These are phyloP conservation scores for Diplodus puntazzo DNA, from an alignment of 2,797 vertebrate species.

Conservation along the genomic window DNA sequence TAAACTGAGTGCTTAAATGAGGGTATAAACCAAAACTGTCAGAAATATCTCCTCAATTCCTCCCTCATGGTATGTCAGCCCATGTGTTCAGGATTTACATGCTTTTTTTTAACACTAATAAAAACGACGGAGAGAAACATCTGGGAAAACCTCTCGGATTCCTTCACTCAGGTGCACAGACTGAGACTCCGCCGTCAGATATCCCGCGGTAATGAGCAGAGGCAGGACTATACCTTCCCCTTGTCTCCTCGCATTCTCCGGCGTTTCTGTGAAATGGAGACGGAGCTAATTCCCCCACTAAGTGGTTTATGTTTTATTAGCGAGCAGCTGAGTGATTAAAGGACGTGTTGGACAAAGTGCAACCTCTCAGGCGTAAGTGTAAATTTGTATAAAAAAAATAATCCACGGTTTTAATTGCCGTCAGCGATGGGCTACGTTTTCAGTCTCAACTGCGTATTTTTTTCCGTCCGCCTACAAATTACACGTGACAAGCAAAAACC, in stretches of 20 bases:
- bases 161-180: conserved; percentile 76
- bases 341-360: conserved; percentile 74
- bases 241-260: conserved; percentile 69
- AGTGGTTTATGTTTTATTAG: conserved; percentile 86
- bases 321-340: conserved; percentile 79
- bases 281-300: conserved; percentile 79
- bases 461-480: conserved; percentile 62
- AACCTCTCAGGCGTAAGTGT: conserved; percentile 73
- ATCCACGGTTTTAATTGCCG: conserved; percentile 72
- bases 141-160: conserved; percentile 77
- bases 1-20: conserved; percentile 85
- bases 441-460: conserved; percentile 41
- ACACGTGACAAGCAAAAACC: conserved; percentile 59
- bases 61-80: conserved; percentile 77
- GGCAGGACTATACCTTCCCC: conserved; percentile 69
- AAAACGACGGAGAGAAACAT: conserved; percentile 77
- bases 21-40: conserved; percentile 87
- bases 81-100: conserved; percentile 79
- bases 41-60: conserved; percentile 80
- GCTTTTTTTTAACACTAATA: conserved; percentile 77
- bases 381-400: conserved; percentile 77
- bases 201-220: conserved; percentile 81
- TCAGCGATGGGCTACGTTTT: conserved; percentile 62
- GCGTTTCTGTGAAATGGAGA: conserved; percentile 75
- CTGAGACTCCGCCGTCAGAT: conserved; percentile 74